These are phyloP conservation scores for Zygothrica quintamaculata DNA, from an alignment of 2,888 invertebrate species.

Conservation along the genomic window DNA sequence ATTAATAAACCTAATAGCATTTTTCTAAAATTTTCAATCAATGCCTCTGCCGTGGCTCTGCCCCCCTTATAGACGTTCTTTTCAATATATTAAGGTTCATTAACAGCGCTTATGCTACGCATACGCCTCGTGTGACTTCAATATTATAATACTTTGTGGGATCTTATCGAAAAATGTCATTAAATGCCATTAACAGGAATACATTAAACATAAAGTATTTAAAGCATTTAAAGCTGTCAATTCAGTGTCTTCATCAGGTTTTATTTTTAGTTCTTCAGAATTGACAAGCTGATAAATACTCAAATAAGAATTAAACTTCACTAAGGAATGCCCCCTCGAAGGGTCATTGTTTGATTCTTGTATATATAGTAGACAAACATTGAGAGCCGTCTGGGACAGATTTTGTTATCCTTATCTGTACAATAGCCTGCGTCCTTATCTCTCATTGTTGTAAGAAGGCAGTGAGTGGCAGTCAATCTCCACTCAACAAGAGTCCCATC, in stretches of 20 bases:
- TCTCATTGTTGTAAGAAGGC: conserved; percentile 14
- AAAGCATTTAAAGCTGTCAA: conserved; percentile 14
- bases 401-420: conserved; percentile 46
- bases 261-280: conserved; percentile 18
- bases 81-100: conserved; percentile 36
- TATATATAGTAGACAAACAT: conserved; percentile 27
- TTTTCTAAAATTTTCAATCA: conserved; percentile 36
- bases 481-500: conserved; percentile 26
- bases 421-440: conserved; percentile 49
- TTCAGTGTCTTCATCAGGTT: conserved; percentile 15
- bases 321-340: neutral
- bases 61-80: conserved; percentile 27
- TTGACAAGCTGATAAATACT: too few relatives aligned
- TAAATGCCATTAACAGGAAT: conserved; percentile 40
- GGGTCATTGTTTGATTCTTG: conserved; percentile 37
- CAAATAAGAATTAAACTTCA: conserved; percentile 4
- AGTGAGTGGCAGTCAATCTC: neutral
- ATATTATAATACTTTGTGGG: conserved; percentile 43
- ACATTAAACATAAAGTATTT: conserved; percentile 15
- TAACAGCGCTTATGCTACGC: conserved; percentile 62
- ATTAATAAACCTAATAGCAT: conserved; percentile 49
- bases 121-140: conserved; percentile 61
- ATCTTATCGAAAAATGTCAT: conserved; percentile 35
- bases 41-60: neutral
- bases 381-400: conserved; percentile 64